Evolutionary conservation across 1,140 invertebrate genomes (phyloP), one percentile per base, ranked within the genome.

Genomic region (Aphis craccivora): DNA sequence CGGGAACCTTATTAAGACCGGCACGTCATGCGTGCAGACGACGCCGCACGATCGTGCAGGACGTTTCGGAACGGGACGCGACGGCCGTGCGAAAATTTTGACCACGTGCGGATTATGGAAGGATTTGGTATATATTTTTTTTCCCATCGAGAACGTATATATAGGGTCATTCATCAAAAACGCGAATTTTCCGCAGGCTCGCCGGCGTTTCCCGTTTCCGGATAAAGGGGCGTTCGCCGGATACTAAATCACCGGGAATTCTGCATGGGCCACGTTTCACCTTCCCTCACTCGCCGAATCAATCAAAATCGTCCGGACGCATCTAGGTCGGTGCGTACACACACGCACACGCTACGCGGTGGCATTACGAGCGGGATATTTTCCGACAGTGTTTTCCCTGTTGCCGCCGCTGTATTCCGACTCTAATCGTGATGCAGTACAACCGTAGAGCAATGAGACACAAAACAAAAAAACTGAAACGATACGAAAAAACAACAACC

Each of bases 271-370:
- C 84, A 45, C 40, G 23, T 43, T 25, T 22, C 37, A 40, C 40
- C 83, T 22, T 20, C 30, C 25, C 40, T 35, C 23, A 9, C 87
- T 25, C 23, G 35, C 51, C 37, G 25, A 89, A 89, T 89, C 88
- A 89, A 89, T 89, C 88, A 89, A 89, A 89, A 89, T 25, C 35
- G 48, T n/a, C 22, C 51, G 88, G 51, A 89, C 51, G 88, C 51
- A 37, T 89, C 35, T 53, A 37, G 88, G 88, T 89, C 51, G 87
- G 6, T 48, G 1, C 3, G 14, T 0, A 60, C 55, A 30, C 55
- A 60, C 55, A 60, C 30, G 3, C 55, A 30, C 53, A 67, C 30
- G 5, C 14, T 0, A 55, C 7, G 23, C 25, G 25, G 25, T 20
- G 60, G n/a, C 18, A 76, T 76, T n/a, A 76, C 30, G 60, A 35